These are phyloP conservation scores for Peromyscus melanophrys DNA, from an alignment of 2,797 vertebrate genomes.

Conservation along the genomic window DNA sequence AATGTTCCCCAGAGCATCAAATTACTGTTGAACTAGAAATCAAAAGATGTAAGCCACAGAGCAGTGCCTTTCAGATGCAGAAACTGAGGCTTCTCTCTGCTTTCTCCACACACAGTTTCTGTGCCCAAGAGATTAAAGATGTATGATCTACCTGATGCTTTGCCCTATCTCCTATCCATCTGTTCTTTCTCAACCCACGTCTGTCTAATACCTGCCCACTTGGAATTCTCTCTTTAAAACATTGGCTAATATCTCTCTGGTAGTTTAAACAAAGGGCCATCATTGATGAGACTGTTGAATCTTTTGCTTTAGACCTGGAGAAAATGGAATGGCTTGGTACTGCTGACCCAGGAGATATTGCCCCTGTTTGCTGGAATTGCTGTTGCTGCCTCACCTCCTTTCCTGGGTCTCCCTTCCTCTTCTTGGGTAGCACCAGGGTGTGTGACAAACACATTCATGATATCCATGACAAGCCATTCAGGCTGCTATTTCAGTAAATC, in stretches of 20 bases:
- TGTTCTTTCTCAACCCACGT: background rate
- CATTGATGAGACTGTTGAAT: background rate
- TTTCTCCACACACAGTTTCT: background rate
- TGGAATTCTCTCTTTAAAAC: background rate
- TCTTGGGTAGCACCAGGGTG: background rate
- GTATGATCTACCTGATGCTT: background rate
- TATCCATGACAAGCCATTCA: background rate
- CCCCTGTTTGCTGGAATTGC: background rate
- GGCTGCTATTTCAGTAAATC: background rate
- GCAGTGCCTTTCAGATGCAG: background rate
- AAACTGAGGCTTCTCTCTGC: background rate
- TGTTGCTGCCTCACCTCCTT: background rate
- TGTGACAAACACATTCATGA: background rate
- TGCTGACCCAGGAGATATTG: background rate
- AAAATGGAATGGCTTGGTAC: background rate
- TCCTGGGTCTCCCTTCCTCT: background rate
- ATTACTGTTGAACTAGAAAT: background rate
- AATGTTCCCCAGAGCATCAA: background rate
- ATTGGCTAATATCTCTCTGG: background rate
- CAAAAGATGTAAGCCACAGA: background rate
- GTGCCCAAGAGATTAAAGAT: background rate
- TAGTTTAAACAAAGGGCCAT: background rate
- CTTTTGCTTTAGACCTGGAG: background rate
- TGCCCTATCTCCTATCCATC: background rate
- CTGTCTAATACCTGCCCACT: background rate